Evolutionary conservation across 37 sponge, comb jelly and placozoan genomes (phyloP).

Genomic region (Haliclona indistincta): DNA sequence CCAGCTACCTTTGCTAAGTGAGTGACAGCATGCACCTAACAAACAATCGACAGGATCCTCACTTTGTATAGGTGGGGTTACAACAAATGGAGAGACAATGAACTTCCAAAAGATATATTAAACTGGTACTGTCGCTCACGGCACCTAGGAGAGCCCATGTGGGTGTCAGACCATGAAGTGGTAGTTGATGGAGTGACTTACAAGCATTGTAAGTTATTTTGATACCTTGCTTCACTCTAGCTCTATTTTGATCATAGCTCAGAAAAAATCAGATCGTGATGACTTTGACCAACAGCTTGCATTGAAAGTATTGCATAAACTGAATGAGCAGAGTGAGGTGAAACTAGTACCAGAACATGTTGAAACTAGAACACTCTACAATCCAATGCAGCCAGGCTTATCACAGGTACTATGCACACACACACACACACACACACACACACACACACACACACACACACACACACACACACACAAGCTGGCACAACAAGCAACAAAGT

Average conservation of each 20-base stretch:
- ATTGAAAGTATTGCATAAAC: slow-evolving; percentile 73
- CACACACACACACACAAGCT: slow-evolving; percentile 15
- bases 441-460: slow-evolving; percentile 23
- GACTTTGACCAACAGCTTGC: slow-evolving; percentile 88
- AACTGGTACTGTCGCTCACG: slow-evolving; percentile 45
- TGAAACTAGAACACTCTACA: background rate
- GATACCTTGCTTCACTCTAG: background rate
- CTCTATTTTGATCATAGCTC: background rate
- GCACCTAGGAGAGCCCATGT: slow-evolving; percentile 55
- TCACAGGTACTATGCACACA: background rate
- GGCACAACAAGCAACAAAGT: background rate
- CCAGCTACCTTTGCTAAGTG: slow-evolving; percentile 18
- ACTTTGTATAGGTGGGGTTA: slow-evolving; percentile 17
- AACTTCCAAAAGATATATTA: slow-evolving; percentile 37
- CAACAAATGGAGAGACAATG: slow-evolving; percentile 34
- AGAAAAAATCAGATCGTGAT: slow-evolving; percentile 59
- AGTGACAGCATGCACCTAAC: background rate
- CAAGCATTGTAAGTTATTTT: slow-evolving; percentile 24
- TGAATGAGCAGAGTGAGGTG: no score
- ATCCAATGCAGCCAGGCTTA: background rate
- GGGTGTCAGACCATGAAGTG: slow-evolving; percentile 24
- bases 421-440: slow-evolving; percentile 17
- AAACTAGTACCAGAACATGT: background rate
- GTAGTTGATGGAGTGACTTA: slow-evolving; percentile 28
- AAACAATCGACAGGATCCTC: no score